Conservation (phyloP, 2,113 vertebrate genomes). For the Centropus bengalensis region DNA sequence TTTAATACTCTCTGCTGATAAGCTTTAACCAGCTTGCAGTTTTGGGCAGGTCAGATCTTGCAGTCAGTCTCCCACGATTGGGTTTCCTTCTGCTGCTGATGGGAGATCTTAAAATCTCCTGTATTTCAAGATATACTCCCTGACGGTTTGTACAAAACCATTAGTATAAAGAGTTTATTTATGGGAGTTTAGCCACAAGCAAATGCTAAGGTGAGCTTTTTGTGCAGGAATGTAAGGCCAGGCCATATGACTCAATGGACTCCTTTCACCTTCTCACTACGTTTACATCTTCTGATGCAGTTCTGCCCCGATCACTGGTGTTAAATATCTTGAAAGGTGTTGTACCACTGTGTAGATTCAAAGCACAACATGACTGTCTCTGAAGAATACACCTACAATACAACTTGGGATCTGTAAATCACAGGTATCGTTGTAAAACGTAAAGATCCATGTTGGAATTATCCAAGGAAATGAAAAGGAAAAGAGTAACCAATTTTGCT, state of each 20-base stretch:
- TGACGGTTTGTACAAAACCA: conserved; percentile 18
- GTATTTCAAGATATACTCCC: not conserved
- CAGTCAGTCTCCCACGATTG: not conserved
- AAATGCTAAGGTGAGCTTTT: conserved; percentile 16
- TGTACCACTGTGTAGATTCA: not conserved
- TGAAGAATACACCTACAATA: not conserved
- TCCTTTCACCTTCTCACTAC: not conserved
- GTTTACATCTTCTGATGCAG: not conserved
- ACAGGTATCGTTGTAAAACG: not conserved
- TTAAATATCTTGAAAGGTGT: not conserved
- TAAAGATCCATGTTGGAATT: not conserved
- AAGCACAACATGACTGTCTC: not conserved
- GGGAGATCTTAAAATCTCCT: conserved; percentile 28
- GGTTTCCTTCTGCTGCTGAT: conserved; percentile 8
- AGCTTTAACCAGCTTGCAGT: conserved; percentile 2
- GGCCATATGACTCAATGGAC: not conserved
- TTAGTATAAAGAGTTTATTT: conserved; percentile 27
- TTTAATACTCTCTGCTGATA: conserved; percentile 20
- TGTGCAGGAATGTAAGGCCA: not conserved
- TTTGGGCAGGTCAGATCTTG: conserved; percentile 25
- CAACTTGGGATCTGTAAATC: not conserved
- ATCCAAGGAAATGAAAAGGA: not conserved
- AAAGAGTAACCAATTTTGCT: not conserved
- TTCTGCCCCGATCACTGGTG: not conserved
- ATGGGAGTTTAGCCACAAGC: conserved; percentile 1